Evolutionary conservation across 1,140 invertebrate genomes (phyloP).

Genomic region (Achroia grisella): DNA sequence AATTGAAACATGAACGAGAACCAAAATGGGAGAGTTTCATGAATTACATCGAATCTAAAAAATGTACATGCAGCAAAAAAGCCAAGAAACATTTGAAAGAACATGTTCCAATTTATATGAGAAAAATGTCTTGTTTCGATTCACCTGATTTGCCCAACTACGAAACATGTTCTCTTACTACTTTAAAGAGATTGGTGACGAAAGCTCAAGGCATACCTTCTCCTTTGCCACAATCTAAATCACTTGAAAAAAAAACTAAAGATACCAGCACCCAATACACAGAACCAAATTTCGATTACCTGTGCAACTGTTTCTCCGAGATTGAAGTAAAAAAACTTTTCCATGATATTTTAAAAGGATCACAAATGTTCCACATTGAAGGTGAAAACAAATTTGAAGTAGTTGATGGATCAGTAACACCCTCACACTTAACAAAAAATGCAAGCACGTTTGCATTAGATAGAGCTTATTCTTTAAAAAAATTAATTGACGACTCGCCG

Average conservation of each 20-base stretch:
- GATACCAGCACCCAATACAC: slow-evolving; percentile 39
- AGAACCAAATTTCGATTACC: slow-evolving; percentile 37
- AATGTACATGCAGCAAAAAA: slow-evolving; percentile 37
- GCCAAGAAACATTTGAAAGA: slow-evolving; percentile 48
- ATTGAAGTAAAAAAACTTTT: slow-evolving; percentile 30
- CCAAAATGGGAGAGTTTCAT: slow-evolving; percentile 54
- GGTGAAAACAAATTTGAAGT: slow-evolving; percentile 17
- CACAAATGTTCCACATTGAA: slow-evolving; percentile 12
- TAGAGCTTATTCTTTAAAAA: slow-evolving; percentile 18
- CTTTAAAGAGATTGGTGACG: slow-evolving; percentile 39
- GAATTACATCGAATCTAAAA: slow-evolving; percentile 32
- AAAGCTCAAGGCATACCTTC: slow-evolving; percentile 19
- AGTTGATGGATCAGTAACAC: slow-evolving; percentile 25
- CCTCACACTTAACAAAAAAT: slow-evolving; percentile 16
- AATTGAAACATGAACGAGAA: slow-evolving; percentile 35
- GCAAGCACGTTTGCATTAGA: slow-evolving; percentile 12
- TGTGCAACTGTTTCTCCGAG: slow-evolving; percentile 48
- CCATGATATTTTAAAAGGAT: slow-evolving; percentile 11
- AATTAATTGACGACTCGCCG: slow-evolving; percentile 14
- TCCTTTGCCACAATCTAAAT: slow-evolving; percentile 5
- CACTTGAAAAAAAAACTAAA: slow-evolving; percentile 25
- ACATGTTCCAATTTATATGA: slow-evolving; percentile 56
- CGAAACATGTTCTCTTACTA: slow-evolving; percentile 33
- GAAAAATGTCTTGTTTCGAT: slow-evolving; percentile 39
- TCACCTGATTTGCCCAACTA: slow-evolving; percentile 40